These are phyloP conservation scores for Craseonycteris thonglongyai DNA, from an alignment of 2,113 vertebrate species.

Conservation along the genomic window DNA sequence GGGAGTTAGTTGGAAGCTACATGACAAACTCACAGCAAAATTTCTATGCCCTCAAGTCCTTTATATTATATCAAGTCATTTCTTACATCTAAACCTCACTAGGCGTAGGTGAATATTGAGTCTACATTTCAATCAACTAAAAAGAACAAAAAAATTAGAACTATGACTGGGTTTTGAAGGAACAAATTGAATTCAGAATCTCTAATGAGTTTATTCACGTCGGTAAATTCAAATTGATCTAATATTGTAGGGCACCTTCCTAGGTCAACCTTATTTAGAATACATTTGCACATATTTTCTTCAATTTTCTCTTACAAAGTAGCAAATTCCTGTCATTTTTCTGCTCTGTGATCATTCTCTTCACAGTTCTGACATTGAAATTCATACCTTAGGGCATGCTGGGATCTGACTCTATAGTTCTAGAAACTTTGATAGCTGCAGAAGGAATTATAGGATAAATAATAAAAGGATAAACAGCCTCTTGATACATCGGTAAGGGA, in stretches of 20 bases:
- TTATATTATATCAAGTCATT: neutral
- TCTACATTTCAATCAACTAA: neutral
- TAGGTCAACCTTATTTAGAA: neutral
- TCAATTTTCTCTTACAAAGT: neutral
- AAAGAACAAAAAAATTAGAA: neutral
- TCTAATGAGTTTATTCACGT: neutral
- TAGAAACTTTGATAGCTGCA: neutral
- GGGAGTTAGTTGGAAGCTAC: neutral
- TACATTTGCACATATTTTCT: neutral
- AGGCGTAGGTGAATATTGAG: neutral
- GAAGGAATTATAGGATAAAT: neutral
- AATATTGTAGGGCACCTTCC: neutral
- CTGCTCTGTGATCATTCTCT: neutral
- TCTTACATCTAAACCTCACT: neutral
- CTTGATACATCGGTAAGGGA: neutral
- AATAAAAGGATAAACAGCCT: neutral
- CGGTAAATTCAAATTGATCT: neutral
- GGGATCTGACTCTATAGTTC: neutral
- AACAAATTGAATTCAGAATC: neutral
- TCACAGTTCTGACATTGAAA: neutral
- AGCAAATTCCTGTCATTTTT: neutral
- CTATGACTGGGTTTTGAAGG: neutral
- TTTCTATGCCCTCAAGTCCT: neutral
- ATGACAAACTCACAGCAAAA: neutral
- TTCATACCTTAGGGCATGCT: neutral